Evolutionary conservation across 2,113 vertebrate genomes (phyloP).

Genomic region (Ovis aries): DNA sequence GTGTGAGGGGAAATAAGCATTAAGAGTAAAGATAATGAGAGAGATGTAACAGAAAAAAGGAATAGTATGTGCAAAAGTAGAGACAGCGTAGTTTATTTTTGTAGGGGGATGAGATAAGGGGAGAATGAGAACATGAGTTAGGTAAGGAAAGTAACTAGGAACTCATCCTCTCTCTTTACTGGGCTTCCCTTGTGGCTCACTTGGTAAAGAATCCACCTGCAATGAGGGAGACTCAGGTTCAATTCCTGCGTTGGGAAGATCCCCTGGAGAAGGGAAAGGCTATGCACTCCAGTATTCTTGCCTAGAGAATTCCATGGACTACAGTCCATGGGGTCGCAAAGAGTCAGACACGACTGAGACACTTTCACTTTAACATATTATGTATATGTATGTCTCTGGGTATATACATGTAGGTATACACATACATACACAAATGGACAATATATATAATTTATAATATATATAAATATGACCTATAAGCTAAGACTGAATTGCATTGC

Average conservation of each 20-base stretch:
- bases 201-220: not conserved
- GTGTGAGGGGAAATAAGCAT: not conserved
- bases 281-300: not conserved
- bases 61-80: not conserved
- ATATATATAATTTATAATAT: not conserved
- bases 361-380: not conserved
- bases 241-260: not conserved
- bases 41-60: not conserved
- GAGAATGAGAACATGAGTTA: not conserved
- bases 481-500: not conserved
- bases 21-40: not conserved
- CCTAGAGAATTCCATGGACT: not conserved
- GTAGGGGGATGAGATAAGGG: not conserved
- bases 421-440: not conserved
- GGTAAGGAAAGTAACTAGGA: not conserved
- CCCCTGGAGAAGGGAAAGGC: not conserved
- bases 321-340: rapidly evolving
- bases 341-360: not conserved
- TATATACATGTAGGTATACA: not conserved
- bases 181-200: not conserved
- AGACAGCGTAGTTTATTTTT: rapidly evolving
- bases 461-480: not conserved
- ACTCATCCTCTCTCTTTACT: not conserved
- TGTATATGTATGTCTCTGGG: no score
- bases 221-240: not conserved